Base-by-base conservation (phyloP, 2,113 vertebrate species). In the Dermatemys mawii region DNA sequence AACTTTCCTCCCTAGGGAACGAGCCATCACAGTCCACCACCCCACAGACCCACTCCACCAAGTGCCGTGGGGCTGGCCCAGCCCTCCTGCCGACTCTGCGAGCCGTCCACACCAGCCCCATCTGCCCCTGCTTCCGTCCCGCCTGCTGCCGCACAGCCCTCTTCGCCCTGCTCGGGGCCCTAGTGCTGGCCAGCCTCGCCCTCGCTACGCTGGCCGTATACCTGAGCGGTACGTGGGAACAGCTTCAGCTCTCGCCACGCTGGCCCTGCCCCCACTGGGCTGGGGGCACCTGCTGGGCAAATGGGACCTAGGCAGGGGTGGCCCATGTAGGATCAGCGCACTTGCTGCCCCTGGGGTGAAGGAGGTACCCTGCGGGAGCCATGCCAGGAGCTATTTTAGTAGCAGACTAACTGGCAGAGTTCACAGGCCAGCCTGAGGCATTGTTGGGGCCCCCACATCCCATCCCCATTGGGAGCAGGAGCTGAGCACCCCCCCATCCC, bases 151-250 rank as follows among this genome's bases (percentile, higher is more conserved):
- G 97, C 1, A 97, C 97, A 3, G 89, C 97, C 57, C 97, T 98
- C 95, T 96, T 98, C 84, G 97, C 98, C 48, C 97, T 98, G 17
- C 94, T 98, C 3, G 92, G 96, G 0, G 92, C 98, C 21, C 93
- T 99, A 88, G 98, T 98, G 3, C 96, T 99, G 87, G 97, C 98
- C 0, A 99, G 98, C 92, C 97, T 98, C 63, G 96, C 96, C 2
- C 96, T 98, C 1, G 98, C 98, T 86, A 90, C 97, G 0, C 92
- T 98, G 93, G 98, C 98, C 2, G 97, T 98, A 92, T 98, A 98
- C 93, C 80, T 98, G 90, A 98, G 98, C 1, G 98, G 98, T 98
- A 98, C 0, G 97, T 70, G 44, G 48, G 67, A 14, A 29, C 57
- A 16, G 16, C 13, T 35, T 60, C 57, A 60, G 57, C 57, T 6